A percentile compares a stretch with the other conserved stretches of the same genome.
Conservation (phyloP, 1,140 invertebrate genomes). For the Rhagoletis zephyria region DNA sequence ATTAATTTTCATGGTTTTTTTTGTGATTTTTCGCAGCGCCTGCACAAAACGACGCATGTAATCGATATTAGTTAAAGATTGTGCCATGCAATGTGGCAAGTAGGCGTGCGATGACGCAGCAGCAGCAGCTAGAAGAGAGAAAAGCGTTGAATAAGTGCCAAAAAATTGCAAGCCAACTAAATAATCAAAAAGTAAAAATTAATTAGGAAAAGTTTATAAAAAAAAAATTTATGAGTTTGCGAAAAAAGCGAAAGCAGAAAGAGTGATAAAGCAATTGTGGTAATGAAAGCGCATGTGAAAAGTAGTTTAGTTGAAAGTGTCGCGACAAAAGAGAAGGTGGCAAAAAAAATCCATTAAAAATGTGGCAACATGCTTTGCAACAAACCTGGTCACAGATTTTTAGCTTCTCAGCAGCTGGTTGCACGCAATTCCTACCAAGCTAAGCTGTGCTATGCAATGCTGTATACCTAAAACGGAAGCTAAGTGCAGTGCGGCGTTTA, state of each 20-base stretch:
- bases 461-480: no score
- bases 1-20: background rate
- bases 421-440: background rate
- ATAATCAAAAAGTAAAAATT: background rate
- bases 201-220: background rate
- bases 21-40: background rate
- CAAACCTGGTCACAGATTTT: no score
- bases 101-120: background rate
- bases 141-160: conserved; percentile 40
- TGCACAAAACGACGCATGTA: background rate
- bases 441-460: no score
- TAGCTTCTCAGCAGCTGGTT: background rate
- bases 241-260: background rate
- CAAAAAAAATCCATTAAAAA: background rate
- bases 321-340: background rate
- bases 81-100: conserved; percentile 29
- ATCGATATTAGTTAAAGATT: conserved; percentile 9
- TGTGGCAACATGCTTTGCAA: background rate
- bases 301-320: background rate
- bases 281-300: background rate
- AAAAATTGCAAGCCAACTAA: conserved; percentile 22
- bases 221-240: background rate
- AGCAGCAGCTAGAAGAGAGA: background rate
- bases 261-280: background rate
- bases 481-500: no score